Evolutionary conservation across 1,140 invertebrate species (phyloP), one percentile per base, ranked within the genome.

Genomic region (Pseudomyrmex pallidus): DNA sequence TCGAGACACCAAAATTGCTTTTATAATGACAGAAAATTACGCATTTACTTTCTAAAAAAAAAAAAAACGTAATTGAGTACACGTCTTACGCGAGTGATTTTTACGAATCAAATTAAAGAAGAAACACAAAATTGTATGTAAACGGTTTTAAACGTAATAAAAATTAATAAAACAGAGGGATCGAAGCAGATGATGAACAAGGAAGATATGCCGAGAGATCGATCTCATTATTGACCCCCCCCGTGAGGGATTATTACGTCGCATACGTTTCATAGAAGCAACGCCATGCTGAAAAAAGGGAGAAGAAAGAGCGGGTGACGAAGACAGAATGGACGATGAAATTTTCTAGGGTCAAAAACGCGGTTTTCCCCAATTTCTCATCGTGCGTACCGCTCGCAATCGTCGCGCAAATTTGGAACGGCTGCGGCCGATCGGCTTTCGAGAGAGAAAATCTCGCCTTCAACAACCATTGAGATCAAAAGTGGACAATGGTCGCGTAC

Each of bases 401-500:
- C 73, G 73, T 73, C 54, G 76, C 73, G 57, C 64, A 61, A 74
- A 61, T 70, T 64, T 15, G 17, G 13, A 25, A 64, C 22, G 22
- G 59, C 67, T 68, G 52, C 76, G 74, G 80, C 67, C 72, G 83
- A 44, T 15, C n/a, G 62, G n/a, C 86, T 85, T 74, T 67, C 61
- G 48, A 76, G 88, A 76, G 88, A 88, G 48, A 76, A 89, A 88
- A 86, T 84, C 80, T 85, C 59, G 66, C 17, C 9, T 56, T 1
- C 52, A 59, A 73, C 72, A 48, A 54, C 46, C 13, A 62, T 74
- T 59, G 22, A 20, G 83, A 86, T 77, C 76, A 52, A 46, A 22
- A 50, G 87, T 35, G 87, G 89, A 92, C 91, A 92, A 92, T 92
- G 89, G 87, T 83, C 82, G 76, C 89, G 90, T 90, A 92, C 89